Conservation (phyloP, 2,113 vertebrate species). For the Capreolus pygargus region DNA sequence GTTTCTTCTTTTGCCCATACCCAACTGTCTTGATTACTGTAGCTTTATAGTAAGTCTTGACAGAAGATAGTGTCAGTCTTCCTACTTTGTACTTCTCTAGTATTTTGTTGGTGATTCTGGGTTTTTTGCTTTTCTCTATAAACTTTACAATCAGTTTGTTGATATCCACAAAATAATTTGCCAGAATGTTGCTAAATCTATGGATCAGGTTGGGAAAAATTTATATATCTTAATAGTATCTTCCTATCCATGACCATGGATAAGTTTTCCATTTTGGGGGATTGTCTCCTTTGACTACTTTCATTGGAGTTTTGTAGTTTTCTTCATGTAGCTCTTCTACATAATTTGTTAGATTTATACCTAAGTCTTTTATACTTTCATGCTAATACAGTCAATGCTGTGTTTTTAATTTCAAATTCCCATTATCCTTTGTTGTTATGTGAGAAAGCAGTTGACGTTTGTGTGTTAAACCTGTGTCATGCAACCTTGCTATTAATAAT, state of each 20-base stretch:
- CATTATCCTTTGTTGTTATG: not conserved
- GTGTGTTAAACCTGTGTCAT: not conserved
- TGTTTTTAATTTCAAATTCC: not conserved
- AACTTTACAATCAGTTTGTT: not conserved
- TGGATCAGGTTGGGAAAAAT: not conserved
- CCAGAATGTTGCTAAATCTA: not conserved
- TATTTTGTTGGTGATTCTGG: not conserved
- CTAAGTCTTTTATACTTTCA: not conserved
- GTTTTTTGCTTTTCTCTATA: not conserved
- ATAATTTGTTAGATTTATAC: not conserved
- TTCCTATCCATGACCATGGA: not conserved
- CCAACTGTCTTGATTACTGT: not conserved
- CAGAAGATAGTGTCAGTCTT: not conserved
- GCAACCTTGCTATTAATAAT: not conserved
- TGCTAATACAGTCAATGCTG: not conserved
- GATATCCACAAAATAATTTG: not conserved
- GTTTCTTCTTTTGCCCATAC: not conserved
- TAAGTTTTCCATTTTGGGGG: not conserved
- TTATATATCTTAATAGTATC: not conserved
- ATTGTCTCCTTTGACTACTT: not conserved
- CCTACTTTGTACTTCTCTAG: not conserved
- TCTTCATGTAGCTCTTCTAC: not conserved
- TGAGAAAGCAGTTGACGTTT: not conserved
- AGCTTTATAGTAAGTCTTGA: not conserved
- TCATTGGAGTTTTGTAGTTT: not conserved